These are phyloP conservation scores for Pristionchus entomophagus DNA, from an alignment of 2,888 invertebrate genomes.

Conservation along the genomic window DNA sequence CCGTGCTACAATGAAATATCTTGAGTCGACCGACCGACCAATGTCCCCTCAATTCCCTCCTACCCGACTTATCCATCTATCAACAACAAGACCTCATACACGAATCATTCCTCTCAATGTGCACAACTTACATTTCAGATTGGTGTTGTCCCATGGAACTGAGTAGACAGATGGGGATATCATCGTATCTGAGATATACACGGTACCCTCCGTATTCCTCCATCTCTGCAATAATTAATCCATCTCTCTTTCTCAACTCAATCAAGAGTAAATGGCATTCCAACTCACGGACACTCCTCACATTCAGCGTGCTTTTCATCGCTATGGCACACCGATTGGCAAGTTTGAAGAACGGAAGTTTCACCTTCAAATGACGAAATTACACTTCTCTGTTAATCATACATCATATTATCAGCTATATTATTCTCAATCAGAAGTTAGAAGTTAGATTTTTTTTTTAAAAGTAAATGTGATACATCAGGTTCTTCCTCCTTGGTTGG, in stretches of 20 bases:
- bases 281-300: slow-evolving; percentile 43
- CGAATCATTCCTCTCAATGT: too few relatives aligned
- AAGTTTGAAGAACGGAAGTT: slow-evolving; percentile 41
- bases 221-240: slow-evolving; percentile 14
- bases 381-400: not conserved
- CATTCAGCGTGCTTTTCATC: slow-evolving; percentile 38
- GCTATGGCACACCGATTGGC: slow-evolving; percentile 44
- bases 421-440: not conserved
- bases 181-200: slow-evolving; percentile 46
- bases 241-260: not conserved
- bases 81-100: too few relatives aligned
- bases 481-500: not conserved
- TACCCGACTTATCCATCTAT: too few relatives aligned
- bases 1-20: not conserved
- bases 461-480: not conserved
- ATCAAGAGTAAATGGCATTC: not conserved
- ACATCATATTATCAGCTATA: too few relatives aligned
- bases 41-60: too few relatives aligned
- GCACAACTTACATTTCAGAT: slow-evolving; percentile 43
- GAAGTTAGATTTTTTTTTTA: not conserved
- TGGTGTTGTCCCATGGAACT: slow-evolving; percentile 42
- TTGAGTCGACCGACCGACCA: too few relatives aligned
- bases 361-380: too few relatives aligned
- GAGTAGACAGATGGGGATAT: slow-evolving; percentile 20
- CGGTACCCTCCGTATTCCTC: slow-evolving; percentile 44